A percentile compares a stretch with the other conserved stretches of the same genome.
These are phyloP conservation scores for Pristionchus maxplancki DNA, from an alignment of 2,888 invertebrate species.

Conservation along the genomic window DNA sequence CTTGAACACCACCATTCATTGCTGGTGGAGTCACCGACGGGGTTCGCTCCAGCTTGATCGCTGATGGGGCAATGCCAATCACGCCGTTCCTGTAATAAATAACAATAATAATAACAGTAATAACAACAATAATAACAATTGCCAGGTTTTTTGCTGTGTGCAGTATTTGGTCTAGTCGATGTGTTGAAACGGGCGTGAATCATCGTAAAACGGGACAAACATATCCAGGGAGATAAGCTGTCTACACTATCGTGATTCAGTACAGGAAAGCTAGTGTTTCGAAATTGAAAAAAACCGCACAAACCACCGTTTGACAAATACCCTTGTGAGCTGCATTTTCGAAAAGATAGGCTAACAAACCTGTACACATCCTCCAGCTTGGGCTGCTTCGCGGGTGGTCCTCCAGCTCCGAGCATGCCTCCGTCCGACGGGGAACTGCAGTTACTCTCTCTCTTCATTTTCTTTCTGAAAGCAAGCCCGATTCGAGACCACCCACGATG, in stretches of 20 bases:
- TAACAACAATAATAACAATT: too few species aligned
- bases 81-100: constrained; percentile 44
- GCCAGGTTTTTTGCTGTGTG: too few species aligned
- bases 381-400: background rate
- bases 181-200: background rate
- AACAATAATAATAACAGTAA: too few species aligned
- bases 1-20: background rate
- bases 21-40: constrained; percentile 6
- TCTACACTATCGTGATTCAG: background rate
- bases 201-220: background rate
- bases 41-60: constrained; percentile 2
- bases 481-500: background rate
- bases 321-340: background rate
- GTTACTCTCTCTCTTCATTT: constrained; percentile 12
- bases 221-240: background rate
- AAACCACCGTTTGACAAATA: background rate
- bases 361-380: constrained; percentile 31
- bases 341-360: background rate
- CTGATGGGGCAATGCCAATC: constrained; percentile 37
- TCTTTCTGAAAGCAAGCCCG: background rate
- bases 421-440: constrained; percentile 24
- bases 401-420: background rate
- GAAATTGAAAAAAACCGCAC: background rate
- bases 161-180: background rate
- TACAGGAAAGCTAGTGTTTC: background rate